A percentile compares a stretch with the other conserved stretches of the same genome.
These are phyloP conservation scores for Capromys pilorides DNA, from an alignment of 2,797 vertebrate species.

Conservation along the genomic window DNA sequence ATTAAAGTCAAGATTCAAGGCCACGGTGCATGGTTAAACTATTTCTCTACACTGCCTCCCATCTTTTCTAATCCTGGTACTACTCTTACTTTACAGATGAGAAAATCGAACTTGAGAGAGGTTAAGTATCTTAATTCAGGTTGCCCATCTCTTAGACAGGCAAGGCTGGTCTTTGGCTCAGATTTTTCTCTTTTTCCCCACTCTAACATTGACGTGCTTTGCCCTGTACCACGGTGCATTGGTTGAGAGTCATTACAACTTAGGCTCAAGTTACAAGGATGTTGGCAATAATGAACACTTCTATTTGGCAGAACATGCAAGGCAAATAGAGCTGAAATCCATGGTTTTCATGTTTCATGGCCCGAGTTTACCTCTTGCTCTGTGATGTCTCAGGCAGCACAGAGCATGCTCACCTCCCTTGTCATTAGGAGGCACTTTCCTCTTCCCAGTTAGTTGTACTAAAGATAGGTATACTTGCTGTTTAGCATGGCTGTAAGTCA, in stretches of 20 bases:
- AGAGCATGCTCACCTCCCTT: neutral
- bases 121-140: neutral
- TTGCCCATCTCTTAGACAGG: neutral
- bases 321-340: neutral
- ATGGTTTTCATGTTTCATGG: neutral
- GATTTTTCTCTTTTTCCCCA: neutral
- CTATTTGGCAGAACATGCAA: neutral
- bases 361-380: neutral
- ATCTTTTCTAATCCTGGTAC: neutral
- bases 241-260: slow-evolving; percentile 27
- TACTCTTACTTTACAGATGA: neutral
- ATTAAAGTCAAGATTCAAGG: neutral
- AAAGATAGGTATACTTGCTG: slow-evolving; percentile 55
- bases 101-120: neutral
- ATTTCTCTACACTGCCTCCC: neutral
- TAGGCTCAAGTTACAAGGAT: neutral
- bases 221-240: neutral
- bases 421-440: neutral
- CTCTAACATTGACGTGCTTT: neutral
- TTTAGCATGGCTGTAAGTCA: slow-evolving; percentile 56
- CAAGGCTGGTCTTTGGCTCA: neutral
- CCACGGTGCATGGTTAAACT: neutral
- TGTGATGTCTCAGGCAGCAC: neutral
- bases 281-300: neutral
- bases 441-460: neutral